These are phyloP conservation scores for Furcula furcula DNA, from an alignment of 2,888 invertebrate species.

Conservation along the genomic window DNA sequence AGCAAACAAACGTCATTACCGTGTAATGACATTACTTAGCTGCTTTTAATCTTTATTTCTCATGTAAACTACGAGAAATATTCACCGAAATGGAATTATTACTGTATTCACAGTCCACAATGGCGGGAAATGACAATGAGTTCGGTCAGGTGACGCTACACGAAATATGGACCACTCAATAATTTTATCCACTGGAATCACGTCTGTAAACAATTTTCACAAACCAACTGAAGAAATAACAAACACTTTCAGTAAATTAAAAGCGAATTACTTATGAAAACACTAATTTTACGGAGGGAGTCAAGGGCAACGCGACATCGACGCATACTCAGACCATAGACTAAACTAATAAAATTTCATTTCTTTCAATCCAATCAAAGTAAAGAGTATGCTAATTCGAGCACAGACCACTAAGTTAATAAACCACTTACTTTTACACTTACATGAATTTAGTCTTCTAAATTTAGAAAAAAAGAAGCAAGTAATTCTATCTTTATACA, in stretches of 20 bases:
- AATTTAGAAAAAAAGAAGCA: too few species aligned
- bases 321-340: conserved; percentile 55
- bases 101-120: conserved; percentile 70
- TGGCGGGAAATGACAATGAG: conserved; percentile 83
- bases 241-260: conserved; percentile 36
- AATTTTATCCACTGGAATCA: conserved; percentile 33
- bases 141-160: conserved; percentile 80
- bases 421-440: too few species aligned
- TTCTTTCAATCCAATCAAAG: too few species aligned
- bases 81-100: conserved; percentile 40
- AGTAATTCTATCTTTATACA: too few species aligned
- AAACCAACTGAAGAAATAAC: conserved; percentile 26
- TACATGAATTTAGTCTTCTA: too few species aligned
- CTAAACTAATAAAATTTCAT: conserved; percentile 11
- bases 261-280: conserved; percentile 55
- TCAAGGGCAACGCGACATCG: conserved; percentile 77
- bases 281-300: conserved; percentile 64
- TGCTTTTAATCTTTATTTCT: conserved; percentile 51
- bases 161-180: conserved; percentile 48
- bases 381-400: too few species aligned
- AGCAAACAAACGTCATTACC: conserved; percentile 79
- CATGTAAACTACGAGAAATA: conserved; percentile 49
- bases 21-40: conserved; percentile 78
- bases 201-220: conserved; percentile 38
- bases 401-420: too few species aligned